Conservation (phyloP, 1,140 invertebrate species). For the Patella vulgata region DNA sequence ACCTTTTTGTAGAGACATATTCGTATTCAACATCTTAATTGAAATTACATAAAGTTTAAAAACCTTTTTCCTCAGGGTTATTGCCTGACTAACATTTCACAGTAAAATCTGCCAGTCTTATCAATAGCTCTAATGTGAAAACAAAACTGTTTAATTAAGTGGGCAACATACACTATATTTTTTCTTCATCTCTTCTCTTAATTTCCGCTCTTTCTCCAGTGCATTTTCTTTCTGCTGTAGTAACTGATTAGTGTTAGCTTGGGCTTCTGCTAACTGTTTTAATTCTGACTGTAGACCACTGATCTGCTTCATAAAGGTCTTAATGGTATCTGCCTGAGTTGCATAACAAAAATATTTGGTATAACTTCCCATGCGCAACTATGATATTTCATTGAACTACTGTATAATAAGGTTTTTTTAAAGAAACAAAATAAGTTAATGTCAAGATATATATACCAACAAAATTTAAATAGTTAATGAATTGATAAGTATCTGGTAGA, state of each 20-base stretch:
- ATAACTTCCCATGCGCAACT: too few relatives aligned
- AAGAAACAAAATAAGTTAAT: too few relatives aligned
- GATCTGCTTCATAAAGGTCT: constrained; percentile 57
- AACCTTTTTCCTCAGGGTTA: background rate
- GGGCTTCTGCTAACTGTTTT: constrained; percentile 50
- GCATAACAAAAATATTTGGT: constrained; percentile 1
- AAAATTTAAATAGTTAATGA: too few relatives aligned
- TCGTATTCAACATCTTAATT: background rate
- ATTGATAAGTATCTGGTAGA: too few relatives aligned
- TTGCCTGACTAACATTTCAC: background rate
- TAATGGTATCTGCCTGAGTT: constrained; percentile 56
- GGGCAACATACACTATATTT: constrained; percentile 52
- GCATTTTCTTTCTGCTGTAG: constrained; percentile 51
- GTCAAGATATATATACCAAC: too few relatives aligned
- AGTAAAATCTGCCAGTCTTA: too few relatives aligned
- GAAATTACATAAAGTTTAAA: constrained; percentile 1
- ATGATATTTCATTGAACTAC: too few relatives aligned
- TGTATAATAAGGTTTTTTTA: too few relatives aligned
- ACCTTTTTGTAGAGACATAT: constrained; percentile 1
- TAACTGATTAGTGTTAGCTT: constrained; percentile 46
- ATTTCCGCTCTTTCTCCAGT: constrained; percentile 49
- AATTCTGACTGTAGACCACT: constrained; percentile 55
- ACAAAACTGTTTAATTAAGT: too few relatives aligned
- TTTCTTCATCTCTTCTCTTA: constrained; percentile 52
- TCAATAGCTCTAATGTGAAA: too few relatives aligned